A percentile compares a stretch with the other conserved stretches of the same genome.
Conservation (phyloP, 2,888 invertebrate species). For the Sepioteuthis lessoniana region DNA sequence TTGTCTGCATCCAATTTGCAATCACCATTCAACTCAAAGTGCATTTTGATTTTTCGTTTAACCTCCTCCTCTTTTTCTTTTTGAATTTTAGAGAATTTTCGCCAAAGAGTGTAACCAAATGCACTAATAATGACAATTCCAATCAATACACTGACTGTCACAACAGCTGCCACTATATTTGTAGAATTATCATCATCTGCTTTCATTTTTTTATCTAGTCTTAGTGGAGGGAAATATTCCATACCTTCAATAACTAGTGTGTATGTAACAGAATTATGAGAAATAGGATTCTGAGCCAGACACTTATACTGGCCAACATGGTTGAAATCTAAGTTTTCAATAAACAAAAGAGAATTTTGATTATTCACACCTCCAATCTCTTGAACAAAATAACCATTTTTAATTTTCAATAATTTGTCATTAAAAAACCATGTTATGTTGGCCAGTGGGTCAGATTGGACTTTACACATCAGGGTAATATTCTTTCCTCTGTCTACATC, state of each 20-base stretch:
- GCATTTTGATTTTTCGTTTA: constrained; percentile 53
- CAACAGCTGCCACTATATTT: background rate
- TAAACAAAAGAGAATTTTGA: background rate
- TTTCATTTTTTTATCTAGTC: background rate
- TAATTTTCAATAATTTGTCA: background rate
- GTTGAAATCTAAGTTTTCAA: background rate
- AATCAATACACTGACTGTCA: background rate
- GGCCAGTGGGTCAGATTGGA: background rate
- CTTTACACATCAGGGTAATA: background rate
- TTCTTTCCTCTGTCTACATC: background rate
- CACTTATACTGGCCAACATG: background rate
- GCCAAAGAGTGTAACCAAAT: constrained; percentile 51
- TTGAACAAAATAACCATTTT: background rate
- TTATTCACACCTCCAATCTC: background rate
- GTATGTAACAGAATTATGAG: background rate
- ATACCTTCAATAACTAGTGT: background rate
- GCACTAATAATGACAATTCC: background rate
- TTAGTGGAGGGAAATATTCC: background rate
- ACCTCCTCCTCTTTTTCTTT: constrained; percentile 68
- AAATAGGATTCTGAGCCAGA: background rate
- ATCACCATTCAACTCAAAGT: background rate
- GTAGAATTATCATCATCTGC: background rate
- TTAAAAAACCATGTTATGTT: background rate
- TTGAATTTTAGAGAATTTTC: constrained; percentile 71
- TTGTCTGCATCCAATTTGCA: background rate